Evolutionary conservation across 2,113 vertebrate genomes (phyloP).

Genomic region (Hoplias malabaricus): DNA sequence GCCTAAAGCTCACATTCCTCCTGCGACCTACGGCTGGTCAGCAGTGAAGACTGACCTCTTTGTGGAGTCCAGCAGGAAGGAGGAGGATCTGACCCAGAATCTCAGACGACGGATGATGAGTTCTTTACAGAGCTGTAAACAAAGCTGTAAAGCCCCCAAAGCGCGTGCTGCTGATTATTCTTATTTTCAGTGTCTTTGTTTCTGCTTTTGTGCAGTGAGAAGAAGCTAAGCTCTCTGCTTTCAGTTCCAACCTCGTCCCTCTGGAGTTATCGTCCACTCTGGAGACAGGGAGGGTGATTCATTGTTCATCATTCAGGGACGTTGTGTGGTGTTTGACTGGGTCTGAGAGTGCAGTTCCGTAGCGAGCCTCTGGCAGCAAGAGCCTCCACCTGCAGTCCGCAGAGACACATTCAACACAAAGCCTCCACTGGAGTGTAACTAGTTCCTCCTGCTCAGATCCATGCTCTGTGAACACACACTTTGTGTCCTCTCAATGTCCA

Average conservation of each 20-base stretch:
- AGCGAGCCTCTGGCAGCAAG: background rate
- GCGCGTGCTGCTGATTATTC: background rate
- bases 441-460: too few species aligned
- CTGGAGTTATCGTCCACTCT: too few species aligned
- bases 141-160: background rate
- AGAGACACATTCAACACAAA: background rate
- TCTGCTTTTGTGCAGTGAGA: background rate
- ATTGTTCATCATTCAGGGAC: too few species aligned
- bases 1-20: conserved; percentile 57
- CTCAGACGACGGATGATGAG: background rate
- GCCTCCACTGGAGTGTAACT: background rate
- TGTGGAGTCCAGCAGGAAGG: conserved; percentile 21
- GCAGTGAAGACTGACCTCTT: conserved; percentile 58
- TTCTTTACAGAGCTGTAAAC: background rate
- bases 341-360: background rate
- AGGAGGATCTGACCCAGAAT: conserved; percentile 23
- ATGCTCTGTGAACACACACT: too few species aligned
- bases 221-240: background rate
- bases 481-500: too few species aligned
- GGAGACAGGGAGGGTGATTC: too few species aligned
- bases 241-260: too few species aligned
- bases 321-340: conserved; percentile 5
- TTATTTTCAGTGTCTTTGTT: background rate
- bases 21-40: conserved; percentile 42
- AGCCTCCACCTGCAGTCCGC: conserved; percentile 33